Percentiles rank a stretch among this genome's conserved stretches.
These are phyloP conservation scores for Actinemys pallida DNA, from an alignment of 2,113 vertebrate genomes.

Conservation along the genomic window DNA sequence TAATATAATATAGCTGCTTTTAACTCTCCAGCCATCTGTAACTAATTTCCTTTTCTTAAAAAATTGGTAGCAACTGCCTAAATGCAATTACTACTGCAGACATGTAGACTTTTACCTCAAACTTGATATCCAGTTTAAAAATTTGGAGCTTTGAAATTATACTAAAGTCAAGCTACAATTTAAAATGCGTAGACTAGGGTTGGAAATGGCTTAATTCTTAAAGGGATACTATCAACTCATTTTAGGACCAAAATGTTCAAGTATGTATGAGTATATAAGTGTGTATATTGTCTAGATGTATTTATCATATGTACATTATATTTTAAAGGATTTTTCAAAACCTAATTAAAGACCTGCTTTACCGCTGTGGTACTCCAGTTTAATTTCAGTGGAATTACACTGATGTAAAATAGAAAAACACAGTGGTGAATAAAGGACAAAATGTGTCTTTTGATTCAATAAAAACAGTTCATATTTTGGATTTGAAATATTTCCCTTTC, in stretches of 20 bases:
- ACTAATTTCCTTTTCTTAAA: constrained; percentile 31
- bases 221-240: not conserved
- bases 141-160: not conserved
- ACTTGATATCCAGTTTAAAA: constrained; percentile 34
- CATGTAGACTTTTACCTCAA: constrained; percentile 25
- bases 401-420: not conserved
- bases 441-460: not conserved
- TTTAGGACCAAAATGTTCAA: not conserved
- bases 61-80: not conserved
- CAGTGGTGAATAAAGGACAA: not conserved
- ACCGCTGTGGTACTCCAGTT: not conserved
- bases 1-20: constrained; percentile 26
- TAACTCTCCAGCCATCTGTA: constrained; percentile 25
- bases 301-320: not conserved
- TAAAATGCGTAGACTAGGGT: not conserved
- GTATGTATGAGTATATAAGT: not conserved
- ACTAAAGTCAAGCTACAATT: constrained; percentile 38
- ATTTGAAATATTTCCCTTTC: not conserved
- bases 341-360: not conserved
- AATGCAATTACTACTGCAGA: not conserved
- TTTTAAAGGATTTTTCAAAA: not conserved
- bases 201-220: constrained; percentile 8
- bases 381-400: not conserved
- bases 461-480: accelerated
- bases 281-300: not conserved